Evolutionary conservation across 2,113 vertebrate species (phyloP), one percentile per base, ranked within the genome.

Genomic region (Phrynosoma platyrhinos): DNA sequence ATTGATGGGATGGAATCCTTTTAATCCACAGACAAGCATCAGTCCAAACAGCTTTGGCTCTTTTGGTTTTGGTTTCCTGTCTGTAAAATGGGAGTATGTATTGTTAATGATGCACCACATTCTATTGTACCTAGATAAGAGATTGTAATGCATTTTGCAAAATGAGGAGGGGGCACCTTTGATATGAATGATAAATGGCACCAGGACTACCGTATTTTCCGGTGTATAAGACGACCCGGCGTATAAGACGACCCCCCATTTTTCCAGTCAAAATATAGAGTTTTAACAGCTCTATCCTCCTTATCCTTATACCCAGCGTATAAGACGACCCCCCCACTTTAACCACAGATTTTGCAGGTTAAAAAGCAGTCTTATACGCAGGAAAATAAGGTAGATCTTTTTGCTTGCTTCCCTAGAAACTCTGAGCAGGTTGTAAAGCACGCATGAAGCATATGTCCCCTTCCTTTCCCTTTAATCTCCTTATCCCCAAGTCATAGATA

Each of bases 401-500:
- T 88, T 12, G 18, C 81, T 83, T 83, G 27, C 40, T 53, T 69
- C 81, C 23, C 42, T 78, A 83, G 81, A 77, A 88, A 78, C 32
- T 55, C n/a, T 3, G 72, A 88, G 72, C 55, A 78, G 62, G 72
- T 83, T 66, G 72, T 77, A 88, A 83, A 88, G 47, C 52, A 53
- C 83, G 74, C 64, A 83, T 69, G 76, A 88, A 88, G 87, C 74
- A 40, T 66, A 69, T 69, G 72, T n/a, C 81, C 74, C 74, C 12
- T 77, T 83, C 74, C 23, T 6, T 69, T 88, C 72, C 23, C 42
- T 88, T 88, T 88, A 68, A 88, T 88, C 81, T 83, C 74, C 16
- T 14, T 78, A 64, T 83, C 81, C 87, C 74, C 62, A 83, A 88
- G 75, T 55, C 81, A 78, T 69, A 78, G 74, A 88, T 88, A 83